These are phyloP conservation scores for Bombus sylvicola DNA, from an alignment of 1,140 invertebrate species.

Conservation along the genomic window DNA sequence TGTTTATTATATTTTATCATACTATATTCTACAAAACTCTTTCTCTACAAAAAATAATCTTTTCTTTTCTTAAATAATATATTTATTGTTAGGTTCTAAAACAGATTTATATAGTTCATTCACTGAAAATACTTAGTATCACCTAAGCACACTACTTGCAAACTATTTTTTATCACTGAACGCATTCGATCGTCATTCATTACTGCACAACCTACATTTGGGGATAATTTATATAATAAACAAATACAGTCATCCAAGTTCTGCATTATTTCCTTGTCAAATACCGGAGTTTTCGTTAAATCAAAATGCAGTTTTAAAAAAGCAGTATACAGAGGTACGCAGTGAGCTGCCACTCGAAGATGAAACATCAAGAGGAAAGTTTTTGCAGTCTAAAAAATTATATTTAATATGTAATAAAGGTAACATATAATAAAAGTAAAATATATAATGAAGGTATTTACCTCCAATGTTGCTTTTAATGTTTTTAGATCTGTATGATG, in stretches of 20 bases:
- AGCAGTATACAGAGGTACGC: constrained; percentile 69
- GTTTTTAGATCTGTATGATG: constrained; percentile 77
- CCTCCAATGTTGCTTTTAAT: constrained; percentile 75
- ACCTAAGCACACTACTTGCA: constrained; percentile 57
- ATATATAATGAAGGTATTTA: constrained; percentile 40
- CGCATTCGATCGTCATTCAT: constrained; percentile 73
- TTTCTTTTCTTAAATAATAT: constrained; percentile 39
- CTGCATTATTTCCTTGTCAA: constrained; percentile 75
- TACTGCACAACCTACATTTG: constrained; percentile 69
- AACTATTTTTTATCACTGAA: constrained; percentile 61
- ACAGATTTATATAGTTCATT: constrained; percentile 5
- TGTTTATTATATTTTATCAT: constrained; percentile 21
- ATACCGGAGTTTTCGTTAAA: constrained; percentile 73
- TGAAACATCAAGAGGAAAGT: constrained; percentile 72
- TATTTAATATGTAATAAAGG: not conserved
- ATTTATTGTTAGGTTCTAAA: not conserved
- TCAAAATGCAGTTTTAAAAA: constrained; percentile 76
- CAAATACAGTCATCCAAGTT: constrained; percentile 76
- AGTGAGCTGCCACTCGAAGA: constrained; percentile 69
- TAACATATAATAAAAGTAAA: not conserved
- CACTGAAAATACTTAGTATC: constrained; percentile 73
- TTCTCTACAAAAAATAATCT: constrained; percentile 50
- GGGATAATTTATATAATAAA: constrained; percentile 74
- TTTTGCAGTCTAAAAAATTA: constrained; percentile 69
- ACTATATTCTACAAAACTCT: constrained; percentile 25